phyloP scores from a whole-genome alignment of 2,113 vertebrate genomes.

The Seriola quinqueradiata region DNA sequence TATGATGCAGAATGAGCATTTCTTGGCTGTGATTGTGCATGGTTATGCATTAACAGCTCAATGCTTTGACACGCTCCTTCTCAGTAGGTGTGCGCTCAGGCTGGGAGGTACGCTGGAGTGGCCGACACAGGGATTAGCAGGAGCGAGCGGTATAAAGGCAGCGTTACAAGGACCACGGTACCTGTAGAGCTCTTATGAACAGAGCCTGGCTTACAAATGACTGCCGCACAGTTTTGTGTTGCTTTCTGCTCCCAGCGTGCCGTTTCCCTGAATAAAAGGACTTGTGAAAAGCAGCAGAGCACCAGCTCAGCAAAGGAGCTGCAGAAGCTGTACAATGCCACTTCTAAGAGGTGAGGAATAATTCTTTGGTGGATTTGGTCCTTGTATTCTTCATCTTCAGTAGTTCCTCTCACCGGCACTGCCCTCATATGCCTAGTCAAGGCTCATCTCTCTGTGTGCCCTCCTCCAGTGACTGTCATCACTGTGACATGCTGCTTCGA shows the following conservation, averaged over 20 bases:
- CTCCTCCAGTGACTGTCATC: conserved; percentile 82
- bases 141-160: conserved; percentile 52
- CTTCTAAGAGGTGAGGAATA: conserved; percentile 52
- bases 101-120: conserved; percentile 80
- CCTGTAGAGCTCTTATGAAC: conserved; percentile 74
- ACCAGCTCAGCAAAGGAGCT: conserved; percentile 40
- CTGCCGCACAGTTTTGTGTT: conserved; percentile 30
- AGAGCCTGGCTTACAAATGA: conserved; percentile 47
- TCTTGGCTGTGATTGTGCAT: conserved; percentile 78
- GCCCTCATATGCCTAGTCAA: conserved; percentile 31
- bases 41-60: conserved; percentile 77
- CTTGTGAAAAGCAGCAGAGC: conserved; percentile 40
- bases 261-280: conserved; percentile 46
- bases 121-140: conserved; percentile 83
- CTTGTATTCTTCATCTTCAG: conserved; percentile 34
- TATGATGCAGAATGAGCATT: conserved; percentile 73
- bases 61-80: conserved; percentile 80
- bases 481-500: conserved; percentile 75
- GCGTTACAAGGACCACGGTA: conserved; percentile 56
- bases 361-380: conserved; percentile 39
- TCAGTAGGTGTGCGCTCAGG: conserved; percentile 57
- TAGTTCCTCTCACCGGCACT: conserved; percentile 34
- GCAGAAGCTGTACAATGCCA: conserved; percentile 40
- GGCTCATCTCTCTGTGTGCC: conserved; percentile 72
- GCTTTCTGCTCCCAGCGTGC: conserved; percentile 12